Base-by-base conservation (phyloP, 2,113 vertebrate genomes). In the Phyllostomus discolor region DNA sequence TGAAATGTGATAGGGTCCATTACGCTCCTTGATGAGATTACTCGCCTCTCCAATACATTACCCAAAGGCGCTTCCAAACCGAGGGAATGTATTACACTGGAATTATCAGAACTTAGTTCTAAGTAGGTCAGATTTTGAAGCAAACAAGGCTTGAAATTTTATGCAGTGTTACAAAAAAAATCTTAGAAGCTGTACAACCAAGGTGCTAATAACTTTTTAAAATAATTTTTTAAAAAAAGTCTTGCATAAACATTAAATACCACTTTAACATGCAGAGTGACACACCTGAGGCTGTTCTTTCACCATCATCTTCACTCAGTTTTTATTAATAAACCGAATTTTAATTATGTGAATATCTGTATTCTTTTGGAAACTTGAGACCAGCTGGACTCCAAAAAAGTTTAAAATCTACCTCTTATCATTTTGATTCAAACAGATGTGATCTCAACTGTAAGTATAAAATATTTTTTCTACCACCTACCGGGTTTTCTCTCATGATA, bases 81-180 rank as follows among this genome's bases (percentile, higher is more conserved):
- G 75, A 97, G 54, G 31, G 48, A 97, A 93, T 95, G 66, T 95
- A 97, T 97, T 97, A 97, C 86, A 90, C 54, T 72, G 64, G 90
- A 46, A 97, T 98, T 97, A 98, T 97, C 96, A 97, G 95, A 98
- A 98, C 93, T 97, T 97, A 43, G 43, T 98, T 89, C 91, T 98
- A 98, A 98, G 97, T 99, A 99, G 98, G 98, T 98, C 98, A 98
- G 95, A 98, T 97, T 92, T 96, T 98, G 96, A 98, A 96, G 89
- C 78, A 95, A 94, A 96, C 98, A 97, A 97, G 95, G 88, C 94
- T 97, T 97, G 57, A 97, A 98, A 98, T 97, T 90, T 95, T 98
- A 98, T 98, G 96, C 98, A 98, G 96, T 93, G 98, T 96, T 98
- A 98, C 93, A 82, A 73, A 75, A 78, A 97, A 92, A 24, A 82